Base-by-base conservation (phyloP, 2,113 vertebrate species). In the Elaphurus davidianus region DNA sequence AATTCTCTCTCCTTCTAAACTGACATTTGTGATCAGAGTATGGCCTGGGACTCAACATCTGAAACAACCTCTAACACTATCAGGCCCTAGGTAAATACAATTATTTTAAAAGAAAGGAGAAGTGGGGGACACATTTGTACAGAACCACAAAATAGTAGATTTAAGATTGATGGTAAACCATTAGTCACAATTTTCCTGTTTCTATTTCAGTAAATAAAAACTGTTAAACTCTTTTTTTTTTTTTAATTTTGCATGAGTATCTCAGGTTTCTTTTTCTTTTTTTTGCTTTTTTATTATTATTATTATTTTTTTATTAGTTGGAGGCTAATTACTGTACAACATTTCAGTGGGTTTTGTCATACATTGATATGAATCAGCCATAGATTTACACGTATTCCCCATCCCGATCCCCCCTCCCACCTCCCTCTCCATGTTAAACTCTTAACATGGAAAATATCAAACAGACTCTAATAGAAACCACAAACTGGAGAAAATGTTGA, bases 121-220 rank as follows among this genome's bases (percentile, higher is more conserved):
- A 57, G 12, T 13, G 0, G 13, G 4, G 30, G 45, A 19, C 2
- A 45, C 4, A 21, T 50, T 79, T 47, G 23, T 33, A 86, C 0
- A 40, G 16, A 16, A 40, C 0, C 15, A 45, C 2, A n/a, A 83
- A 67, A 81, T 17, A 54, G 7, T 21, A 67, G 30, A 60, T 47
- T 78, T 59, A 19, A 86, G 43, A 93, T 16, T 0, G 1, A 33
- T 47, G 43, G 19, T 76, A 27, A 62, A 62, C 25, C 17, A 30
- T n/a, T 79, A 43, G 2, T 4, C 52, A 23, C 16, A 62, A 36
- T 50, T 52, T 50, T 71, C 3, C 4, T 17, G 15, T 50, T 81
- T 60, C 57, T 14, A 28, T 86, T 54, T 95, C 54, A 87, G 47
- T 52, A 87, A 64, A 54, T 13, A 55, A 12, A 78, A 81, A 40